Conservation (phyloP, 2,113 vertebrate species). For the Pituophis catenifer region DNA sequence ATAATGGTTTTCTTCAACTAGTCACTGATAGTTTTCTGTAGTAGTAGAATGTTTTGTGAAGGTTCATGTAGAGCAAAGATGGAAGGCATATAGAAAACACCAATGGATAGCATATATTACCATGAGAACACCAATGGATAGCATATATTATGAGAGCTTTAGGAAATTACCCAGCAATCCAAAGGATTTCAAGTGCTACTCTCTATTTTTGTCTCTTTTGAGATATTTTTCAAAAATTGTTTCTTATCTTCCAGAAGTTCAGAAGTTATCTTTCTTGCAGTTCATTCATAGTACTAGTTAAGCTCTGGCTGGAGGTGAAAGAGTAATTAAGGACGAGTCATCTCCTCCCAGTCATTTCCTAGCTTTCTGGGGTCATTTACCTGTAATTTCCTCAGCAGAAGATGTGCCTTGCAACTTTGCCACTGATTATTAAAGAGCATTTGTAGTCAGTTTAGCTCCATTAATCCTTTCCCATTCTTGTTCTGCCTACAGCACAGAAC, state of each 20-base stretch:
- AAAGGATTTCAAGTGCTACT: not conserved
- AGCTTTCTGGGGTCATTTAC: not conserved
- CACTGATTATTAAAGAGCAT: not conserved
- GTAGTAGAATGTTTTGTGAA: not conserved
- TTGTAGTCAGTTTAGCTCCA: not conserved
- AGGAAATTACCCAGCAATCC: not conserved
- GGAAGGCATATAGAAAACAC: not conserved
- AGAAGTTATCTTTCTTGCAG: not conserved
- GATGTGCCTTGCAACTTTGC: not conserved
- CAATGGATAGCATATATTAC: not conserved
- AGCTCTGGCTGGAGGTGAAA: not conserved
- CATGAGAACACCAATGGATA: not conserved
- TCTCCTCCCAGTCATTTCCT: not conserved
- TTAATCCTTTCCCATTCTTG: not conserved
- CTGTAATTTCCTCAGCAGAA: not conserved
- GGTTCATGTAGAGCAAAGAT: not conserved
- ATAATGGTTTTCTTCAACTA: not conserved
- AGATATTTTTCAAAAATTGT: not conserved
- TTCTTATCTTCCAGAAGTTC: not conserved
- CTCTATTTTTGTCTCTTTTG: not conserved
- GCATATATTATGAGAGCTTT: not conserved
- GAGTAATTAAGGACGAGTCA: not conserved
- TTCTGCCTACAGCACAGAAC: not conserved
- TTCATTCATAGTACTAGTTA: not conserved
- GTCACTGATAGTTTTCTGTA: not conserved